Base-by-base conservation (phyloP, 2,888 invertebrate species). In the Balanococcus diminutus region DNA sequence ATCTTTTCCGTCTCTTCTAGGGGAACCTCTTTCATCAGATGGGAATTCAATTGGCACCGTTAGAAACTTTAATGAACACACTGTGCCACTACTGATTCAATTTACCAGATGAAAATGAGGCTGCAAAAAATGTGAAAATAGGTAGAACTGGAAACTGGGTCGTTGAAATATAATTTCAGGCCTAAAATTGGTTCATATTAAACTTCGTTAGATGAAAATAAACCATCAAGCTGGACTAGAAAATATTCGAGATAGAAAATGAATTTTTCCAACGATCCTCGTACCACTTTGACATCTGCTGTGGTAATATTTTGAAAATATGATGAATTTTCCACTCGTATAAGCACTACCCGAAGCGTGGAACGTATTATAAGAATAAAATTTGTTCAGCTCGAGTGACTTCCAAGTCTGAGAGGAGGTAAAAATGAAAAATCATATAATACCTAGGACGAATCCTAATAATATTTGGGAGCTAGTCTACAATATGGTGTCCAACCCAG, bases 301-400 rank as follows among this genome's bases (percentile, higher is more conserved):
- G 56, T 22, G 56, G 56, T 56, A 22, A 56, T 56, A 56, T 19
- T 56, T 56, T 56, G 56, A 51, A 51, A 51, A 51, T 51, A n/a
- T 51, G 81, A 36, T n/a, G 32, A 79, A 79, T 79, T 79, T 79
- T 36, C 32, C 36, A 79, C 75, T 22, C 8, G 36, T 36, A 79
- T 79, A 79, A 36, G 16, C 19, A 79, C 8, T 6, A 3, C 16
- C 16, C 75, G 75, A 79, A 79, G 75, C 75, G 75, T 36, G 31
- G 31, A 16, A 19, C 36, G 75, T 28, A 9, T 31, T 79, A 32
- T 75, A 36, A 79, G 36, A 32, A 79, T 36, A 19, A 79, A 79
- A 79, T 79, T 79, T 36, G 75, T 79, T 79, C 75, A 36, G 75
- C 75, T 79, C 36, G 32, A 14, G 8, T 79, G 16, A 79, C 61